Base-by-base conservation (phyloP, 92 coral and sea anemone genomes). In the Plumapathes pennacea region DNA sequence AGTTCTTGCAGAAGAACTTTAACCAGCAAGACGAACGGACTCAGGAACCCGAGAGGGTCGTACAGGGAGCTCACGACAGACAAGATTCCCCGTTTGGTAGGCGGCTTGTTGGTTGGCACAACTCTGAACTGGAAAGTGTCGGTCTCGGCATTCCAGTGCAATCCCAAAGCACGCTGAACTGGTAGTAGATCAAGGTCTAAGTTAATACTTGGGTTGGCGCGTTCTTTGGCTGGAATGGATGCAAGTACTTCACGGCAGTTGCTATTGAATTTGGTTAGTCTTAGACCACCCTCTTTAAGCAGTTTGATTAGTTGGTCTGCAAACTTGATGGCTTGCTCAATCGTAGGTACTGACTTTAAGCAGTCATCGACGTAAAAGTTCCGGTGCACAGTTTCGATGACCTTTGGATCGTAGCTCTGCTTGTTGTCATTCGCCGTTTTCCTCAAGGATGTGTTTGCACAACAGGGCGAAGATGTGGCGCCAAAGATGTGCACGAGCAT, bases 311-410 rank as follows among this genome's bases (percentile, higher is more conserved):
- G 57, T 1, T 56, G 55, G 2, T 49, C 32, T 3, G 67, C 69
- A 18, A 75, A 37, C 14, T 21, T 10, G 18, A 59, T 47, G 13
- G 88, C 77, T 17, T 58, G 31, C 29, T 57, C 59, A 0, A 42
- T 57, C 3, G 49, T 57, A 21, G 59, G 55, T 3, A 47, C 54
- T 1, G 86, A 64, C 58, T 80, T 80, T 28, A 82, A 20, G 28
- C 54, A 60, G 39, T 82, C 89, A 37, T 76, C 89, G 10, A 63
- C 76, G 48, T 83, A 83, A 23, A 76, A 83, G 54, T 83, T 69
- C 39, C 74, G 72, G 18, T 62, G 70, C 5, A 69, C 67, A 21
- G 72, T 68, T 28, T 51, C 72, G 15, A 78, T 68, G 5, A 68
- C 79, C 45, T 61, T 53, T 18, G 60, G 67, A 18, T 57, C 34